Evolutionary conservation across 2,113 vertebrate species (phyloP), one percentile per base, ranked within the genome.

Genomic region (Emydura subglobosa): DNA sequence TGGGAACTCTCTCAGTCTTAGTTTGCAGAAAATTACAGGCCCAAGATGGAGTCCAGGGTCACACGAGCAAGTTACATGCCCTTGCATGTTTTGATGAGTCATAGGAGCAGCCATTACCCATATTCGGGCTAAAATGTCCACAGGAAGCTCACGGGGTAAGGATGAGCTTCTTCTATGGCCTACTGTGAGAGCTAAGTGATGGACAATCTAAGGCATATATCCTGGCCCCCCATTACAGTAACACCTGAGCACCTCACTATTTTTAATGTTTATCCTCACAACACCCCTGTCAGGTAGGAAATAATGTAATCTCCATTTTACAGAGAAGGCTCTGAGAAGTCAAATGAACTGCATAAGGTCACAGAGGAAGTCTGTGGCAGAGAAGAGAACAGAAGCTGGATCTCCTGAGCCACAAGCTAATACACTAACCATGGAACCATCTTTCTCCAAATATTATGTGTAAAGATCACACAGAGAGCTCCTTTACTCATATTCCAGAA

Each of bases 311-410:
- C 10, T 53, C 49, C 74, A 59, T 34, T 4, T 6, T 22, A 0
- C n/a, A 39, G 29, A 22, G 24, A 3, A 5, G 24, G 74, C 34
- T 34, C 13, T 34, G 65, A 12, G 21, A 59, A 68, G 24, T 44
- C 34, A 34, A 3, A 44, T 31, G 25, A 44, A 0, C 27, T 57
- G 76, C 27, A 29, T 24, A 11, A 0, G 0, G 49, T n/a, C 24
- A 13, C 16, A 14, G 1, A 25, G 10, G 29, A 87, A n/a, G 1
- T 27, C 76, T 39, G 51, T 10, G 74, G 83, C 19, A 47, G 53
- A 89, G 42, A 42, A 34, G 49, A 51, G 54, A 39, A 12, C 50
- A 1, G 6, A 84, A 11, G 5, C 31, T 6, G 5, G 59, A 53
- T 14, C 27, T 61, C 16, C 55, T 10, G 57, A 42, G 53, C 13